Conservation (phyloP, 92 coral and sea anemone genomes). For the Zoanthus sansibaricus region DNA sequence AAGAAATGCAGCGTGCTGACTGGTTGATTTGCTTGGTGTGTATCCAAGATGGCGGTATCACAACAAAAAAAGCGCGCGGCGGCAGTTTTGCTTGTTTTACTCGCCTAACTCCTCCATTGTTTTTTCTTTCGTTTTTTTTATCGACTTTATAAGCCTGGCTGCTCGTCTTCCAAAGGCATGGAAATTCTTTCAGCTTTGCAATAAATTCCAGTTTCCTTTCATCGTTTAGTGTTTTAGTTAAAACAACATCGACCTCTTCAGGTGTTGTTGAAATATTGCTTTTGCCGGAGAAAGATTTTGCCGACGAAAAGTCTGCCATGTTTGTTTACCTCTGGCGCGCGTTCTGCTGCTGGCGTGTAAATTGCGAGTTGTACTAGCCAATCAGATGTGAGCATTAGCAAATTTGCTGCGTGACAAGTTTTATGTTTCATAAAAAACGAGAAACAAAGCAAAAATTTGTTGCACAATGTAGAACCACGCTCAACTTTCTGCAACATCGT, state of each 20-base stretch:
- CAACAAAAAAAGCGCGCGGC: too few relatives aligned
- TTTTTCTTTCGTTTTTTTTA: conserved; percentile 35
- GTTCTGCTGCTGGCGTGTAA: neutral
- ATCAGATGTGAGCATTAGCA: conserved; percentile 38
- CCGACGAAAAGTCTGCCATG: conserved; percentile 43
- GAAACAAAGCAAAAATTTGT: conserved; percentile 44
- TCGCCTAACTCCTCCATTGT: conserved; percentile 21
- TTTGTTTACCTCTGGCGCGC: conserved; percentile 28
- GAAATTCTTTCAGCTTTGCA: conserved; percentile 10
- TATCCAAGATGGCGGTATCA: too few relatives aligned
- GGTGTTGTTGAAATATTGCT: conserved; percentile 43
- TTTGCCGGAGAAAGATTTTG: neutral
- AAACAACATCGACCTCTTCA: neutral
- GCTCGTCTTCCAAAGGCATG: neutral
- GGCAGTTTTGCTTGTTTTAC: too few relatives aligned
- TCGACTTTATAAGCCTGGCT: too few relatives aligned
- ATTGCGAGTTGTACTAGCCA: conserved; percentile 42
- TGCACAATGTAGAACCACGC: conserved; percentile 50
- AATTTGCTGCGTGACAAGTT: conserved; percentile 43
- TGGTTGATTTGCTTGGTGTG: too few relatives aligned
- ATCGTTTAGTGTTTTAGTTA: neutral
- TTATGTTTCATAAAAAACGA: conserved; percentile 43
- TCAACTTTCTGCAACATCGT: conserved; percentile 37
- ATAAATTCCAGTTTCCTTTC: conserved; percentile 15
- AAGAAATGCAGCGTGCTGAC: neutral